Base-by-base conservation (phyloP, 2,888 invertebrate genomes). In the Torymus tubicola region DNA sequence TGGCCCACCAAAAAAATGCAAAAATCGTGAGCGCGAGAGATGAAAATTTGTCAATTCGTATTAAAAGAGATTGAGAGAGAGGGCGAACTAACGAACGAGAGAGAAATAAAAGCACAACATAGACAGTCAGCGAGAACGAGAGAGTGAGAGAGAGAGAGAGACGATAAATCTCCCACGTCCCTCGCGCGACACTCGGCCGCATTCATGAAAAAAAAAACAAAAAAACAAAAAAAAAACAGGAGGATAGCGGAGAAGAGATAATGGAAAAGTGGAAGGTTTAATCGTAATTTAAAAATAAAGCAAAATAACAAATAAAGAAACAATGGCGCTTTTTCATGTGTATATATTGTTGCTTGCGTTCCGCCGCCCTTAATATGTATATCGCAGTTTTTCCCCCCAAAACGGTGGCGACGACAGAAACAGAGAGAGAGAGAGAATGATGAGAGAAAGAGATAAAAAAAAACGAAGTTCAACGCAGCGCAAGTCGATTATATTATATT, bases 291-390 rank as follows among this genome's bases (percentile, higher is more conserved):
- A 75, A 81, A 42, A 42, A 72, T 60, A 21, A 78, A 67, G 67
- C 50, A 79, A 67, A 82, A 81, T 79, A 80, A 74, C 69, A 76
- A 80, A 81, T 77, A 67, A 76, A 63, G 79, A 74, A 74, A 81
- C 57, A 86, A 86, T 83, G 83, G 86, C 84, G 88, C 88, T 88
- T 87, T 87, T 87, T 87, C 86, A 87, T 88, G 87, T 88, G 86
- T 87, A 88, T 88, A 88, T 88, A 88, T 86, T 86, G 87, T 88
- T 87, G 87, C 87, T 88, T 87, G 85, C 85, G 86, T 86, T 86
- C 84, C 84, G 84, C 85, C 86, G 83, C 83, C 81, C 76, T 82
- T 82, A 76, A 84, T 84, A 84, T 85, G 84, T 86, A 86, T 85
- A 85, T 85, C 85, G 84, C 82, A 80, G 58, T 58, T 80, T 80